Evolutionary conservation across 2,888 invertebrate genomes (phyloP).

Genomic region (Bugulina stolonifera): DNA sequence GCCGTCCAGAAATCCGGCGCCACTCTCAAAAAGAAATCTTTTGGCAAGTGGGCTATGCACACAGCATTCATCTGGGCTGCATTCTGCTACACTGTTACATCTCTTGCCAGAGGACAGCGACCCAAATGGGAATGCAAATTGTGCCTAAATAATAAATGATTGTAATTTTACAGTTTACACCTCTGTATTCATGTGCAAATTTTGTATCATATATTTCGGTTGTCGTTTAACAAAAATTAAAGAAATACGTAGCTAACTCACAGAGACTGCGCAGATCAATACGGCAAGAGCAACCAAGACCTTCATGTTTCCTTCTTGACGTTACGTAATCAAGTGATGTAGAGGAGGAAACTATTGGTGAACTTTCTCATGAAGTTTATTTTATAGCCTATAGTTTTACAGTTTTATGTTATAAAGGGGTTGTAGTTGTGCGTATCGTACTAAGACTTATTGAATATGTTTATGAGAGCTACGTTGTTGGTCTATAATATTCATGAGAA

Average conservation of each 20-base stretch:
- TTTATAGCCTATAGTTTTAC: too few relatives aligned
- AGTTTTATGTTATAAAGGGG: too few relatives aligned
- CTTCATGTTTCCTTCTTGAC: not conserved
- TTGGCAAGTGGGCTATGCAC: not conserved
- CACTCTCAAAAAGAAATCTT: slow-evolving; percentile 21
- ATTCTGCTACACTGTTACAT: not conserved
- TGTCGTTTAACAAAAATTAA: not conserved
- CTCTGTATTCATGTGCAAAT: too few relatives aligned
- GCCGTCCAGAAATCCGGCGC: not conserved
- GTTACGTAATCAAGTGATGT: not conserved
- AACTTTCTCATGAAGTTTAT: too few relatives aligned
- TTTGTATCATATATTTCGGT: too few relatives aligned
- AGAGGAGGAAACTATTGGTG: too few relatives aligned
- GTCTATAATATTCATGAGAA: too few relatives aligned
- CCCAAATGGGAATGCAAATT: slow-evolving; percentile 13
- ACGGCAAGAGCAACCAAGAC: not conserved
- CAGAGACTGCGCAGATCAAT: not conserved
- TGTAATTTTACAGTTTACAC: too few relatives aligned
- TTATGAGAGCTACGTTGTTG: too few relatives aligned
- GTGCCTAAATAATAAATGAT: not conserved
- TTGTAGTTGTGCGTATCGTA: too few relatives aligned
- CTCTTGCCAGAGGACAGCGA: not conserved
- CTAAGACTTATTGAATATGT: too few relatives aligned
- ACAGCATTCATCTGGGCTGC: slow-evolving; percentile 15
- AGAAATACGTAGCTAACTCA: too few relatives aligned